phyloP scores from a whole-genome alignment of 1,140 invertebrate genomes.

The Hypsibius dujardini region DNA sequence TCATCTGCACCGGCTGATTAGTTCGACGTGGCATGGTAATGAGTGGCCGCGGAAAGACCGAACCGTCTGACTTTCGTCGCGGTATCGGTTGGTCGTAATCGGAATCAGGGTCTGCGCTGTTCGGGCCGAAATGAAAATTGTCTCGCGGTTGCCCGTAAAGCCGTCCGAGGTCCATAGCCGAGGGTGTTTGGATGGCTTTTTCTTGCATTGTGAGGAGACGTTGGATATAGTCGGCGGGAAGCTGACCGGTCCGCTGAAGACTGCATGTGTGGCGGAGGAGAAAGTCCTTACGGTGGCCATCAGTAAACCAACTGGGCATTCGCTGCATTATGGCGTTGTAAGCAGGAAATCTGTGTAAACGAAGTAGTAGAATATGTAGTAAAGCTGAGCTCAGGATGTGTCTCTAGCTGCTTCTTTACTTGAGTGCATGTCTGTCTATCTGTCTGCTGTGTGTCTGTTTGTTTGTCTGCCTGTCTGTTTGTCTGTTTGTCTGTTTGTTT shows the following conservation, averaged over 20 bases:
- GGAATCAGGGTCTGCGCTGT: conserved; percentile 2
- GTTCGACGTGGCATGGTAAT: too few relatives aligned
- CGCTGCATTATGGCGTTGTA: conserved; percentile 9
- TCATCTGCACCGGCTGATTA: too few relatives aligned
- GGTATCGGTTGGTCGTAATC: neutral
- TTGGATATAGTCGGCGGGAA: neutral
- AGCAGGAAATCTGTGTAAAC: neutral
- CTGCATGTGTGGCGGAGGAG: conserved; percentile 1
- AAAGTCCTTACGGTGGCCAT: neutral
- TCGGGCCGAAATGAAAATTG: neutral
- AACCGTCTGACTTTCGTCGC: neutral
- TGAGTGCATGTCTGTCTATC: too few relatives aligned
- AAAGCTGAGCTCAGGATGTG: neutral
- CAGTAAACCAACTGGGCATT: neutral
- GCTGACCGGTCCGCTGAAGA: neutral
- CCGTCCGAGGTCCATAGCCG: neutral
- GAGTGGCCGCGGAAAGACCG: neutral
- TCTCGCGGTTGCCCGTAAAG: neutral
- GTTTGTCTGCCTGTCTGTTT: neutral
- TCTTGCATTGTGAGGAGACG: neutral
- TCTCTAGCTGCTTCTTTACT: too few relatives aligned
- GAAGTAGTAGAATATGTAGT: neutral
- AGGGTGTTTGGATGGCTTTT: conserved; percentile 2
- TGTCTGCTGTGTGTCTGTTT: too few relatives aligned
- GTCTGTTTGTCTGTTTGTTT: neutral